Conservation (phyloP, 2,113 vertebrate species). For the Hiodon tergisus region DNA sequence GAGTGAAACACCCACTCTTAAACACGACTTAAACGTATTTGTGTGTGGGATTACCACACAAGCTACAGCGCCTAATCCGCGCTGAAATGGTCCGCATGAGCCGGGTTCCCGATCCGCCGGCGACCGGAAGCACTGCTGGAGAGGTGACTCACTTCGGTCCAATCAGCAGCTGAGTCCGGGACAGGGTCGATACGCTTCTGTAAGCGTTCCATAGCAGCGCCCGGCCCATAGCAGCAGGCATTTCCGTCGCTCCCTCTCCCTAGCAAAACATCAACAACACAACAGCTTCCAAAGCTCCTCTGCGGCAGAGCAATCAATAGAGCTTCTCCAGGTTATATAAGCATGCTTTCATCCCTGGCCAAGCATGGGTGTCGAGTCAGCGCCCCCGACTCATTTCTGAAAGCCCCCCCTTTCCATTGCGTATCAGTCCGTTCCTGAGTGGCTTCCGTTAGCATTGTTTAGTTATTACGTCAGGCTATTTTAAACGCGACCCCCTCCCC, state of each 20-base stretch:
- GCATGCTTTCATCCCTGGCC: not conserved
- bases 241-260: not conserved
- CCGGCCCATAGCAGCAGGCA: too few relatives aligned
- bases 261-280: not conserved
- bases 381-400: not conserved
- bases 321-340: not conserved
- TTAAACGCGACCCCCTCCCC: too few relatives aligned
- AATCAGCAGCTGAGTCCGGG: not conserved
- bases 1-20: not conserved
- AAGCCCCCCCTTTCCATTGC: too few relatives aligned
- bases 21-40: not conserved
- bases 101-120: too few relatives aligned
- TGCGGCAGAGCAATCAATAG: slow-evolving; percentile 1
- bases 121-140: too few relatives aligned
- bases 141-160: not conserved
- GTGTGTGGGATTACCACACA: too few relatives aligned
- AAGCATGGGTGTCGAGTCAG: not conserved
- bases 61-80: too few relatives aligned
- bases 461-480: too few relatives aligned
- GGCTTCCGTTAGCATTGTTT: too few relatives aligned
- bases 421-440: too few relatives aligned
- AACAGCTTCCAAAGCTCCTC: not conserved
- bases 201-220: not conserved
- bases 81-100: too few relatives aligned
- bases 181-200: not conserved